These are phyloP conservation scores for Emmelina monodactyla DNA, from an alignment of 2,888 invertebrate genomes.

Conservation along the genomic window DNA sequence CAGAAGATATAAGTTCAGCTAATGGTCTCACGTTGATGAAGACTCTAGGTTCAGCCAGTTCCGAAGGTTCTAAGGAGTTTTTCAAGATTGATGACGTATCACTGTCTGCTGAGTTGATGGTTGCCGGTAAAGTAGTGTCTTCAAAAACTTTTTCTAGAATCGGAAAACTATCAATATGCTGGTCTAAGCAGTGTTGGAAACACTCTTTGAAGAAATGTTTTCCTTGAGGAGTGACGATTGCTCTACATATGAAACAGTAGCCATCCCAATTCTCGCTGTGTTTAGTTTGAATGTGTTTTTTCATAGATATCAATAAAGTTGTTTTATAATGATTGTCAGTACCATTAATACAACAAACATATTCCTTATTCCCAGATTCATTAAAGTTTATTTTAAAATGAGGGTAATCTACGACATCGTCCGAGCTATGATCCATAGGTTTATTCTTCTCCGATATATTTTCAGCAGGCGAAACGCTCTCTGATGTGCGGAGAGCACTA, in stretches of 20 bases:
- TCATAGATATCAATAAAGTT: slow-evolving; percentile 45
- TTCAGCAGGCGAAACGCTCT: too few species aligned
- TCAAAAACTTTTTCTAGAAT: too few species aligned
- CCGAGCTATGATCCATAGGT: neutral
- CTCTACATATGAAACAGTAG: slow-evolving; percentile 57
- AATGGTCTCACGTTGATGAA: slow-evolving; percentile 49
- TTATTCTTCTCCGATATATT: neutral
- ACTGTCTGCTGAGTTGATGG: neutral
- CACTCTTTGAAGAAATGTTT: slow-evolving; percentile 39
- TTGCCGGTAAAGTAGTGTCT: too few species aligned
- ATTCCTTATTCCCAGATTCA: slow-evolving; percentile 37
- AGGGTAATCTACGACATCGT: slow-evolving; percentile 27
- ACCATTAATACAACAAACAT: slow-evolving; percentile 48
- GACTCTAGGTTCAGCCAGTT: slow-evolving; percentile 18
- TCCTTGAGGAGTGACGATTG: slow-evolving; percentile 47
- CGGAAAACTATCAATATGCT: slow-evolving; percentile 49
- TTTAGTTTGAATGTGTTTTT: slow-evolving; percentile 46
- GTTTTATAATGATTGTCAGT: slow-evolving; percentile 41
- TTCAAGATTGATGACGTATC: neutral
- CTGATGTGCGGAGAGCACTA: neutral
- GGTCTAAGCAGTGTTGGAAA: slow-evolving; percentile 45
- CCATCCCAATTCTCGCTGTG: slow-evolving; percentile 63
- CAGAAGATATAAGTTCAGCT: slow-evolving; percentile 33
- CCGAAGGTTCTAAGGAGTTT: slow-evolving; percentile 7
- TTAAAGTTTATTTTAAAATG: slow-evolving; percentile 41